These are phyloP conservation scores for Mallotus villosus DNA, from an alignment of 2,797 vertebrate species.

Conservation along the genomic window DNA sequence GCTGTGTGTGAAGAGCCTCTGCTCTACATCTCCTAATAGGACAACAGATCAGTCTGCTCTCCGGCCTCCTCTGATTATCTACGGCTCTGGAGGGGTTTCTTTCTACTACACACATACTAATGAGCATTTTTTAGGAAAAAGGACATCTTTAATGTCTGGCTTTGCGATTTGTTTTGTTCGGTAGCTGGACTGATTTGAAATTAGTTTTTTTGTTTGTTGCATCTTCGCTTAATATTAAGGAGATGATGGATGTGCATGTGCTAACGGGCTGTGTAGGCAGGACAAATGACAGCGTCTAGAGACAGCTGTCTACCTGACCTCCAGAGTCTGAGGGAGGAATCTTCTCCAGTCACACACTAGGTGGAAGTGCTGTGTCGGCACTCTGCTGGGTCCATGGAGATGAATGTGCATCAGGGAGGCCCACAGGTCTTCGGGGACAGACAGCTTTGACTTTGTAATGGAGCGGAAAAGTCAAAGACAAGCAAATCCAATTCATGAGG, in stretches of 20 bases:
- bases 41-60: conserved; percentile 15
- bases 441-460: conserved; percentile 32
- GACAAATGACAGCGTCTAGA: too few species aligned
- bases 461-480: conserved; percentile 34
- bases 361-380: not conserved
- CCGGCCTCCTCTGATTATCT: conserved; percentile 27
- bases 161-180: not conserved
- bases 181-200: not conserved
- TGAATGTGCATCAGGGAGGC: conserved; percentile 18
- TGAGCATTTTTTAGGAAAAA: too few species aligned
- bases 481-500: conserved; percentile 28
- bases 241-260: too few species aligned
- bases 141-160: too few species aligned
- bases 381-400: conserved; percentile 24
- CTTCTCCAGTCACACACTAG: not conserved
- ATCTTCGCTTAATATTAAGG: too few species aligned
- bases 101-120: conserved; percentile 9
- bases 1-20: conserved; percentile 4
- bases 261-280: too few species aligned
- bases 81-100: conserved; percentile 29
- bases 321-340: too few species aligned
- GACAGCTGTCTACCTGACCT: not conserved
- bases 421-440: conserved; percentile 31
- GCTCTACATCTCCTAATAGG: conserved; percentile 25
- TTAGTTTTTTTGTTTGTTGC: too few species aligned